Conservation (phyloP, 2,888 invertebrate genomes). For the Linnaemya vulpina region DNA sequence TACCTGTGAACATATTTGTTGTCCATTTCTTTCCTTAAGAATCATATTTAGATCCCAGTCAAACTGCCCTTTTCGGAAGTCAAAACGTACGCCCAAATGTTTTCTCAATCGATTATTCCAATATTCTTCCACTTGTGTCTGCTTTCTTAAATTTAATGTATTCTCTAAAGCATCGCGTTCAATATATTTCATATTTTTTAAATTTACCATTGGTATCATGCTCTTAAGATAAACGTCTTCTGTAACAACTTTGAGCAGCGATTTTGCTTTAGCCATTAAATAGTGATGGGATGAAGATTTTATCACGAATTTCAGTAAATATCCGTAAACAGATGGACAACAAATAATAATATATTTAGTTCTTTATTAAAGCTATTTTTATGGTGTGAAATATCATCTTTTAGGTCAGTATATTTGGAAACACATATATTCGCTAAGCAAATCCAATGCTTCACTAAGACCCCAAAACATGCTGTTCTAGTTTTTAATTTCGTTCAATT, state of each 20-base stretch:
- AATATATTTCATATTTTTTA: constrained; percentile 90
- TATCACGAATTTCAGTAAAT: constrained; percentile 91
- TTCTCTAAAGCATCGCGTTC: constrained; percentile 92
- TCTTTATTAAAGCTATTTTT: neutral
- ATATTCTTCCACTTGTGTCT: constrained; percentile 85
- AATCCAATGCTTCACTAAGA: constrained; percentile 90
- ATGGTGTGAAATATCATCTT: constrained; percentile 75
- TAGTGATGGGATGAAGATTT: constrained; percentile 91
- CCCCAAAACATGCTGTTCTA: constrained; percentile 91
- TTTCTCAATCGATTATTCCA: constrained; percentile 91
- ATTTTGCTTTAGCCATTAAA: constrained; percentile 87
- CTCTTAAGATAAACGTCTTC: constrained; percentile 86
- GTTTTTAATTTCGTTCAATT: constrained; percentile 84
- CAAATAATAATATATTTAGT: constrained; percentile 89
- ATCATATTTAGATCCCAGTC: constrained; percentile 97
- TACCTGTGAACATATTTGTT: constrained; percentile 86
- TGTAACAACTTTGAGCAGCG: constrained; percentile 89
- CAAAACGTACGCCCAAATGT: constrained; percentile 89
- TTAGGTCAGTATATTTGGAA: constrained; percentile 64
- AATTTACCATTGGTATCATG: constrained; percentile 86
- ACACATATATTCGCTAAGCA: constrained; percentile 85
- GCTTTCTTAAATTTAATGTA: constrained; percentile 86
- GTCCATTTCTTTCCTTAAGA: constrained; percentile 85
- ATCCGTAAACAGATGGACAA: constrained; percentile 93
- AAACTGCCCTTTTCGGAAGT: constrained; percentile 89